Evolutionary conservation across 2,888 invertebrate species (phyloP), one percentile per base, ranked within the genome.

Genomic region (Odiellus spinosus): DNA sequence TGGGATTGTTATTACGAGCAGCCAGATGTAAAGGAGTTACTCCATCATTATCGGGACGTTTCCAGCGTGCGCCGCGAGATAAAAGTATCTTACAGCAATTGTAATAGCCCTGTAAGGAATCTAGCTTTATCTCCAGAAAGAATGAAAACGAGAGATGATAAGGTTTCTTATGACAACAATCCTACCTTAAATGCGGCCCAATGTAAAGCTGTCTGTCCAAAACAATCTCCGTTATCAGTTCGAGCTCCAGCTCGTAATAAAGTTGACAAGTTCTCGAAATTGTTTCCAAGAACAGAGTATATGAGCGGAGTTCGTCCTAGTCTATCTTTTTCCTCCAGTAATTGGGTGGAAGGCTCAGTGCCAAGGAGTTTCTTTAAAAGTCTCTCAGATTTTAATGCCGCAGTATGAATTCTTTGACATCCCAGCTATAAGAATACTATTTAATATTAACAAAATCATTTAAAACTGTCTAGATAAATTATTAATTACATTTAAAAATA

Each of bases 121-220:
- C n/a, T n/a, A n/a, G n/a, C n/a, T n/a, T n/a, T n/a, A n/a, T n/a
- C n/a, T n/a, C n/a, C n/a, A n/a, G n/a, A n/a, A n/a, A n/a, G n/a
- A n/a, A n/a, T n/a, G n/a, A n/a, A n/a, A n/a, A n/a, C n/a, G n/a
- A n/a, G n/a, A n/a, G n/a, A n/a, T n/a, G n/a, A n/a, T n/a, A n/a
- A n/a, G n/a, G n/a, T n/a, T n/a, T n/a, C n/a, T n/a, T n/a, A n/a
- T n/a, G n/a, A n/a, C n/a, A n/a, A n/a, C n/a, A n/a, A n/a, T n/a
- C n/a, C 40, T 45, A 64, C 66, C 59, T 65, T 66, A 50, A 64
- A 63, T 14, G 64, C 62, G 17, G 66, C 64, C 63, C 65, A 65
- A 53, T 67, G 67, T 3, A 67, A 56, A 3, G 65, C 64, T 10
- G 65, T 64, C 17, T 64, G 58, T 1, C 66, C 66, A 3, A 61